Percentiles rank a stretch among this genome's conserved stretches.
phyloP scores from a whole-genome alignment of 53 echinoderm and acorn worm genomes.

The Apostichopus leukothele region DNA sequence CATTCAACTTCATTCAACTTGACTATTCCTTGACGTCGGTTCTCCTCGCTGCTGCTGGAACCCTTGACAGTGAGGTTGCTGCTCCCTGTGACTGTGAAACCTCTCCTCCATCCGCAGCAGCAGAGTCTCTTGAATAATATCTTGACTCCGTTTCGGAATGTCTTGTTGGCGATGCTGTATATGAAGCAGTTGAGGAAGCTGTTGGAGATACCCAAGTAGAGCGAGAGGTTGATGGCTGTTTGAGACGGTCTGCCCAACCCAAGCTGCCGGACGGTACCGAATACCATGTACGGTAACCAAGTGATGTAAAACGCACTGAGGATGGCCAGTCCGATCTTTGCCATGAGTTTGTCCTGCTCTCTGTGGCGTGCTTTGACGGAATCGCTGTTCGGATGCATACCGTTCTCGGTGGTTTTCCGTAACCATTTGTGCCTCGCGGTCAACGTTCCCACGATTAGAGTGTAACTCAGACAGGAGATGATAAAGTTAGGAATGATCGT shows the following conservation, averaged over 20 bases:
- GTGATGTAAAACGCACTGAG: conserved; percentile 81
- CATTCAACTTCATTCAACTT: background rate
- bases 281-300: conserved; percentile 76
- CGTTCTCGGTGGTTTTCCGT: conserved; percentile 5
- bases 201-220: conserved; percentile 72
- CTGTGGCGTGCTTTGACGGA: conserved; percentile 34
- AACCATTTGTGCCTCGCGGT: conserved; percentile 44
- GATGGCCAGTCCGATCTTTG: conserved; percentile 75
- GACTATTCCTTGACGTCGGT: background rate
- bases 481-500: conserved; percentile 74
- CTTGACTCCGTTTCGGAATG: conserved; percentile 62
- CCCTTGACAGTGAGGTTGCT: background rate
- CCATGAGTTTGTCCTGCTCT: conserved; percentile 61
- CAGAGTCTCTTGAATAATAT: conserved; percentile 47
- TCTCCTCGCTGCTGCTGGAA: background rate
- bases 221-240: conserved; percentile 49
- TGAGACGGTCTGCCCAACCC: conserved; percentile 33
- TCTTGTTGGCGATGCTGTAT: conserved; percentile 76
- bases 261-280: conserved; percentile 55
- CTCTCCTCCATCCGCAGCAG: conserved; percentile 8
- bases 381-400: conserved; percentile 8
- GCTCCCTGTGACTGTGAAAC: background rate
- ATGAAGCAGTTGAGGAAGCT: conserved; percentile 78
- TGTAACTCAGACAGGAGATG: conserved; percentile 70
- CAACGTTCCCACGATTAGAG: conserved; percentile 54